These are phyloP conservation scores for Nylanderia fulva DNA, from an alignment of 1,140 invertebrate genomes.

Conservation along the genomic window DNA sequence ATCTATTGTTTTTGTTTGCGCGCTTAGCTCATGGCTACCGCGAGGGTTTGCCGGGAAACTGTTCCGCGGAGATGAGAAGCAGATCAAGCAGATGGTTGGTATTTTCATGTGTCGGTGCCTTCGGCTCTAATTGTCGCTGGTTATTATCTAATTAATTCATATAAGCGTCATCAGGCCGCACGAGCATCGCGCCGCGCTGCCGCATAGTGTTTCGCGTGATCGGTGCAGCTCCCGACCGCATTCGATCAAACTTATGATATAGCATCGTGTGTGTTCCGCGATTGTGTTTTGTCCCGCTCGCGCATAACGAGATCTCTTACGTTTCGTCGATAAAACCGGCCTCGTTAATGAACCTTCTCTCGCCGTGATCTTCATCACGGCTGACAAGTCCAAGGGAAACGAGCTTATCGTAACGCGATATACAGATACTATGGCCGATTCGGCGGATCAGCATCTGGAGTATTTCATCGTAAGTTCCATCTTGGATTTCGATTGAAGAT, in stretches of 20 bases:
- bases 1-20: neutral
- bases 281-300: neutral
- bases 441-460: conserved; percentile 30
- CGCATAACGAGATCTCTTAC: neutral
- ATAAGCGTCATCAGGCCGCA: conserved; percentile 70
- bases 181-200: conserved; percentile 54
- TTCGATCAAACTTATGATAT: conserved; percentile 27
- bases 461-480: conserved; percentile 45
- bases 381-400: neutral
- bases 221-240: conserved; percentile 25
- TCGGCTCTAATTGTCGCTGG: conserved; percentile 77
- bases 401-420: conserved; percentile 9
- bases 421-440: conserved; percentile 31
- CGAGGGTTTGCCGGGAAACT: conserved; percentile 47
- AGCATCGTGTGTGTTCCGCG: conserved; percentile 10
- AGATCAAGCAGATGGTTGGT: too few species aligned
- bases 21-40: neutral
- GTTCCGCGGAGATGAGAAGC: conserved; percentile 77
- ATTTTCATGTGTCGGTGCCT: conserved; percentile 71
- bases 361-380: conserved; percentile 7
- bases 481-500: conserved; percentile 18
- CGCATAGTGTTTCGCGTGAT: conserved; percentile 61
- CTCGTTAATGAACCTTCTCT: neutral
- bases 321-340: neutral
- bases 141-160: conserved; percentile 82